These are phyloP conservation scores for Zaprionus vittiger DNA, from an alignment of 1,140 invertebrate species.

Conservation along the genomic window DNA sequence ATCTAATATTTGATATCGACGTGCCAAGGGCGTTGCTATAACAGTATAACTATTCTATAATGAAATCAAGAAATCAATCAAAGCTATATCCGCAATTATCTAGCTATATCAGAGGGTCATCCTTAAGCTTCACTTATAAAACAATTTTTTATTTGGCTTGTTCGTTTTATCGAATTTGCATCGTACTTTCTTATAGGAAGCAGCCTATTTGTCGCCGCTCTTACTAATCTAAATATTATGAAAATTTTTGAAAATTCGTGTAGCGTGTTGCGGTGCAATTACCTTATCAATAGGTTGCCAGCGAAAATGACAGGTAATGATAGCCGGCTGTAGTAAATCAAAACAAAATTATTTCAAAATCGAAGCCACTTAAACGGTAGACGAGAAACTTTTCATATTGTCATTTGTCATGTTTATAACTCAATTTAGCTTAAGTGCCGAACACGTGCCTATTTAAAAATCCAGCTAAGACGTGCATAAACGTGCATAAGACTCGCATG, in stretches of 20 bases:
- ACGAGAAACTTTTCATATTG: constrained; percentile 36
- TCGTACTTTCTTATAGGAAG: not conserved
- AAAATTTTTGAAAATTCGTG: constrained; percentile 40
- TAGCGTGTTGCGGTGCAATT: constrained; percentile 65
- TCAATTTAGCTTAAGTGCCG: constrained; percentile 44
- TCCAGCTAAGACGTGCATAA: constrained; percentile 51
- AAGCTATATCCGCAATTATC: not conserved
- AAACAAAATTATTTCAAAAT: constrained; percentile 26
- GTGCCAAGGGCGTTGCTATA: constrained; percentile 37
- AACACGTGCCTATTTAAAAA: constrained; percentile 56
- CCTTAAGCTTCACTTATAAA: not conserved
- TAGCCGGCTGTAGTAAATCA: constrained; percentile 10
- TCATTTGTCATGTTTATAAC: constrained; percentile 36
- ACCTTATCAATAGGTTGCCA: constrained; percentile 42
- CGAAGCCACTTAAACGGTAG: constrained; percentile 27
- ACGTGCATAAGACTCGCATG: not conserved
- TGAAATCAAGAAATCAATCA: constrained; percentile 1
- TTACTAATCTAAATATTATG: constrained; percentile 12
- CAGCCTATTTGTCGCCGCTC: not conserved
- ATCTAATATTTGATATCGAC: constrained; percentile 26
- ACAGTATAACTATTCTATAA: not conserved
- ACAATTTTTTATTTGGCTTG: not conserved
- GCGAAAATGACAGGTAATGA: constrained; percentile 47
- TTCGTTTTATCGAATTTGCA: not conserved
- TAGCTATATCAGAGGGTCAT: not conserved